Conservation (phyloP, 2,797 vertebrate genomes). For the Serranus cabrilla region DNA sequence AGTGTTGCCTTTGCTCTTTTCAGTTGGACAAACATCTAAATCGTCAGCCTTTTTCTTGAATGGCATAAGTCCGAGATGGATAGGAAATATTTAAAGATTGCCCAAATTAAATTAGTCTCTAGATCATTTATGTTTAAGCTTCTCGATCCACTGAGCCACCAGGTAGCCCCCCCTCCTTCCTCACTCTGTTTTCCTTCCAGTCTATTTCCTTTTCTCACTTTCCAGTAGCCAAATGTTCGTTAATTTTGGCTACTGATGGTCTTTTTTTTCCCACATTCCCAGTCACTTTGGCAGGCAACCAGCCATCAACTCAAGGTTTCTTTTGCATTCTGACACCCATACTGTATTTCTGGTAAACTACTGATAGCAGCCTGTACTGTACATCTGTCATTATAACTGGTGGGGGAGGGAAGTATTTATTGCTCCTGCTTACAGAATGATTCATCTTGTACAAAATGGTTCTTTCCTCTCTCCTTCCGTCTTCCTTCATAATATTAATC, state of each 20-base stretch:
- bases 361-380: constrained; percentile 31
- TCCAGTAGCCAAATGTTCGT: not conserved
- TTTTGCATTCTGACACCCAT: constrained; percentile 5
- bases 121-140: not conserved
- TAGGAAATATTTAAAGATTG: not conserved
- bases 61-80: not conserved
- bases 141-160: no score
- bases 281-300: constrained; percentile 32
- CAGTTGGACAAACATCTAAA: not conserved
- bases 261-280: not conserved
- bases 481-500: constrained; percentile 42
- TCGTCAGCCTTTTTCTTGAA: not conserved
- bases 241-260: not conserved
- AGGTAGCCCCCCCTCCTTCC: no score
- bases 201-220: not conserved
- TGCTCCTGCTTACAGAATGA: constrained; percentile 29
- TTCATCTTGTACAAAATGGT: constrained; percentile 36
- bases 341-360: constrained; percentile 16
- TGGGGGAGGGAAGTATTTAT: constrained; percentile 10
- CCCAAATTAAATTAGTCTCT: not conserved
- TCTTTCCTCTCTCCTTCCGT: constrained; percentile 21
- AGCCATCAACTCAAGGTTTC: constrained; percentile 8
- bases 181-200: not conserved
- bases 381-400: constrained; percentile 42
- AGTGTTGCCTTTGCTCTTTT: not conserved